Conservation (phyloP, 2,888 invertebrate genomes). For the Acleris holmiana region DNA sequence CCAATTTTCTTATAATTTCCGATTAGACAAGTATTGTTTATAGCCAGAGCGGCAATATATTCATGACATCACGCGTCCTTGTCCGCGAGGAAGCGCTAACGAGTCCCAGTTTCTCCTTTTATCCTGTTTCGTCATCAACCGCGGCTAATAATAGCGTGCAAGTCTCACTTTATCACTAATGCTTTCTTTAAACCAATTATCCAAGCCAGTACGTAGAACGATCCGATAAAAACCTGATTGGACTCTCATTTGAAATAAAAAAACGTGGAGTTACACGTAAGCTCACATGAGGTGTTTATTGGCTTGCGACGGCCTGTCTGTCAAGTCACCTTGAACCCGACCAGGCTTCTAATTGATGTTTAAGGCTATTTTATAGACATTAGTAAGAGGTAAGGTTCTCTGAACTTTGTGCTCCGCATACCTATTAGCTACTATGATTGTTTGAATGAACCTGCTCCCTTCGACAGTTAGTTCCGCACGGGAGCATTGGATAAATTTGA, state of each 20-base stretch:
- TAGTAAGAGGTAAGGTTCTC: slow-evolving; percentile 45
- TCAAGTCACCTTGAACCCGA: slow-evolving; percentile 71
- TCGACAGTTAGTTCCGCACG: slow-evolving; percentile 32
- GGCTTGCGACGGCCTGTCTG: slow-evolving; percentile 38
- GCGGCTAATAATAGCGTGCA: slow-evolving; percentile 67
- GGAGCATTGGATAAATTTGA: slow-evolving; percentile 26
- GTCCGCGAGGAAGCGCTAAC: slow-evolving; percentile 67
- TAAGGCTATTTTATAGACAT: slow-evolving; percentile 54
- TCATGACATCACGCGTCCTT: slow-evolving; percentile 80
- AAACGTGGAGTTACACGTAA: slow-evolving; percentile 42
- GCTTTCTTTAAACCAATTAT: slow-evolving; percentile 49
- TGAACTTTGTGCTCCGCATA: slow-evolving; percentile 41
- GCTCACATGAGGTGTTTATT: slow-evolving; percentile 34
- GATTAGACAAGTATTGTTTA: too few species aligned
- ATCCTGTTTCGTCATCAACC: slow-evolving; percentile 75
- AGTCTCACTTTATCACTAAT: slow-evolving; percentile 26
- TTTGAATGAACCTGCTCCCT: slow-evolving; percentile 33
- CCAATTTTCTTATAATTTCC: too few species aligned
- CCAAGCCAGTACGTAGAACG: slow-evolving; percentile 48
- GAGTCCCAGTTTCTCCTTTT: slow-evolving; percentile 76
- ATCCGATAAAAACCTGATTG: slow-evolving; percentile 48
- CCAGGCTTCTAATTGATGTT: slow-evolving; percentile 60
- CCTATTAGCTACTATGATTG: slow-evolving; percentile 2
- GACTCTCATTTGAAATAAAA: slow-evolving; percentile 47
- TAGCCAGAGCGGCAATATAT: slow-evolving; percentile 60